Conservation (phyloP, 1,140 invertebrate species). For the Saxidomus purpurata region DNA sequence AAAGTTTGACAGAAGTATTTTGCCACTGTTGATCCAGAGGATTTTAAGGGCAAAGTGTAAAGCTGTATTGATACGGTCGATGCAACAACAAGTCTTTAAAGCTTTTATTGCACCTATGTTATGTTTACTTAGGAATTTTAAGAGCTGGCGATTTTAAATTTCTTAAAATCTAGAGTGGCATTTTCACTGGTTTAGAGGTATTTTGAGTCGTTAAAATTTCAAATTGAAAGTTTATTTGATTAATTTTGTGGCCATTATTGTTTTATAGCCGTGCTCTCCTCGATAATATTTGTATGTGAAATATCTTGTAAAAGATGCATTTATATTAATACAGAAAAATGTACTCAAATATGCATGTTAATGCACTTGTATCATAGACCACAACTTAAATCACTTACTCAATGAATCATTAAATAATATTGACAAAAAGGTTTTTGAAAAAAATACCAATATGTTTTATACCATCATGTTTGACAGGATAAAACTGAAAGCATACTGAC, state of each 20-base stretch:
- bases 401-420: no score
- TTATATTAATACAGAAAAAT: no score
- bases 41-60: constrained; percentile 36
- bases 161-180: background rate
- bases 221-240: background rate
- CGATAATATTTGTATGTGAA: no score
- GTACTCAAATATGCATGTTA: no score
- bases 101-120: constrained; percentile 4
- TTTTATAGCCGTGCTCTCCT: no score
- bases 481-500: no score
- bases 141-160: constrained; percentile 5
- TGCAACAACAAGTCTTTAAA: background rate
- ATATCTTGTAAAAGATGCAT: no score
- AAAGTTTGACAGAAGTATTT: background rate
- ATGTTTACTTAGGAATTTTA: constrained; percentile 24
- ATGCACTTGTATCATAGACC: no score
- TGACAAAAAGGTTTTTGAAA: no score
- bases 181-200: background rate
- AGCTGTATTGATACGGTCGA: background rate
- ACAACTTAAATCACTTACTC: no score
- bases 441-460: no score
- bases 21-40: constrained; percentile 21
- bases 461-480: no score
- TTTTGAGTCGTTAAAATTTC: background rate
- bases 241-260: background rate